Evolutionary conservation across 2,888 invertebrate genomes (phyloP).

Genomic region (Microplitis manilae): DNA sequence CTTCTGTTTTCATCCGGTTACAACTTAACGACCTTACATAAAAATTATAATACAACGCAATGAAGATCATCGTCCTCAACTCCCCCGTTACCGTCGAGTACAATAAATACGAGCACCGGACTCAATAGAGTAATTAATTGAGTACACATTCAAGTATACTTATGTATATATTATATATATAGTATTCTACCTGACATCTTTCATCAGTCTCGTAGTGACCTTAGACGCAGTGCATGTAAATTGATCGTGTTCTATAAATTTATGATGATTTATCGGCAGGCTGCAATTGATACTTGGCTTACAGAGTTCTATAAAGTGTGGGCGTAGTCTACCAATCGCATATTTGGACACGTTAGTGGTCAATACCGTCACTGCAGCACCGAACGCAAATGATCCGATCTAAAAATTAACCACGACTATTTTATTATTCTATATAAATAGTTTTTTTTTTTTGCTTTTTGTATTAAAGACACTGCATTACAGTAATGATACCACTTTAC

Average conservation of each 20-base stretch:
- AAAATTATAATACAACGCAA: background rate
- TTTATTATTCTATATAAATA: conserved; percentile 16
- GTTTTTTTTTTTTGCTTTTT: conserved; percentile 2
- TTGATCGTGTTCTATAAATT: conserved; percentile 77
- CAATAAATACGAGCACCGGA: background rate
- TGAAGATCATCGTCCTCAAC: background rate
- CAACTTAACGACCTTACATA: conserved; percentile 25
- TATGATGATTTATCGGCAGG: conserved; percentile 75
- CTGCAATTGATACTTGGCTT: conserved; percentile 81
- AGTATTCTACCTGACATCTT: conserved; percentile 77
- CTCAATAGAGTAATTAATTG: background rate
- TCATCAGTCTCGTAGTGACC: conserved; percentile 73
- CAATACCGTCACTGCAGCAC: conserved; percentile 86
- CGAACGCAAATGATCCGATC: conserved; percentile 89
- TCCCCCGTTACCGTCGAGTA: no score
- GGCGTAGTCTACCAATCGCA: conserved; percentile 91
- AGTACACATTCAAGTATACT: conserved; percentile 2
- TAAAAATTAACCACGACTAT: conserved; percentile 63
- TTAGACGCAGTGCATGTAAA: conserved; percentile 78
- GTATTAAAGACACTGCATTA: background rate
- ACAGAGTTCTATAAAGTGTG: conserved; percentile 95
- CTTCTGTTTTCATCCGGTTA: conserved; percentile 34
- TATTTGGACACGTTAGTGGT: conserved; percentile 96
- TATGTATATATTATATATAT: conserved; percentile 25
- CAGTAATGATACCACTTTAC: background rate